Percentiles rank a stretch among this genome's conserved stretches.
Conservation (phyloP, 2,888 invertebrate species). For the Eulithis testata region DNA sequence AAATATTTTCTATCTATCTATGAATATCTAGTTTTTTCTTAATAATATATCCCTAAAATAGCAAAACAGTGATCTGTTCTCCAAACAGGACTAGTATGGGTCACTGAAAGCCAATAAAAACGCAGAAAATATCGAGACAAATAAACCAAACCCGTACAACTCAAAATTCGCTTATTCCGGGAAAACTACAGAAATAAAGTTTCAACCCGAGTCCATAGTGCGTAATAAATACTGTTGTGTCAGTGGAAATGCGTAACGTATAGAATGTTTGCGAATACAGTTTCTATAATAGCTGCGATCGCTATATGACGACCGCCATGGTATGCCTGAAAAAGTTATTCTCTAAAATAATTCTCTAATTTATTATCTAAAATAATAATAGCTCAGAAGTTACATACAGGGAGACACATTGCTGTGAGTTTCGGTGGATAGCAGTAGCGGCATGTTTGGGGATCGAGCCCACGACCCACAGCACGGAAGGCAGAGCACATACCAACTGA, state of each 20-base stretch:
- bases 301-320: background rate
- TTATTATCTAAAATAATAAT: too few relatives aligned
- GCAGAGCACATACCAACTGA: too few relatives aligned
- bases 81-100: background rate
- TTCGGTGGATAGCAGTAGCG: too few relatives aligned
- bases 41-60: too few relatives aligned
- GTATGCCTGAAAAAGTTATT: too few relatives aligned
- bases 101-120: conserved; percentile 1
- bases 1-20: too few relatives aligned
- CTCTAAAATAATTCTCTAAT: too few relatives aligned
- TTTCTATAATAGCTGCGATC: background rate
- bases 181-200: conserved; percentile 1
- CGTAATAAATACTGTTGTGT: conserved; percentile 6
- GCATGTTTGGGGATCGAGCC: too few relatives aligned
- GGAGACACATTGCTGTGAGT: too few relatives aligned
- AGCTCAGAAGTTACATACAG: background rate
- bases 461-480: too few relatives aligned
- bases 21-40: too few relatives aligned
- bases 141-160: conserved; percentile 1
- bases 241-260: background rate
- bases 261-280: background rate
- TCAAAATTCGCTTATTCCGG: conserved; percentile 5
- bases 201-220: conserved; percentile 6
- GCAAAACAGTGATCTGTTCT: background rate
- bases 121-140: background rate